Percentiles rank a stretch among this genome's conserved stretches.
phyloP scores from a whole-genome alignment of 2,113 vertebrate species.

The Ranitomeya variabilis region DNA sequence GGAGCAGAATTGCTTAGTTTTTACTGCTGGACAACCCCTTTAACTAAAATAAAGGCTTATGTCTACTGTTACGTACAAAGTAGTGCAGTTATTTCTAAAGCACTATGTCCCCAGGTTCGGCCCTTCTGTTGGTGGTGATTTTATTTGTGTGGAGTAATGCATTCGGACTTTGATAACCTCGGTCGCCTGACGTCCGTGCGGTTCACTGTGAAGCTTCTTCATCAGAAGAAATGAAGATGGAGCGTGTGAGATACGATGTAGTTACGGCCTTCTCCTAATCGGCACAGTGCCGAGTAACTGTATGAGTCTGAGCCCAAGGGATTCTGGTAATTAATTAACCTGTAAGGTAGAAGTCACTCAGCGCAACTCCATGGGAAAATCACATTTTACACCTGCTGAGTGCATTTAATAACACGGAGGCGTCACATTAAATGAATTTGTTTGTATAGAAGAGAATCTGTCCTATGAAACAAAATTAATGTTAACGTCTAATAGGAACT shows the following conservation, averaged over 20 bases:
- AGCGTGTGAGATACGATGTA: background rate
- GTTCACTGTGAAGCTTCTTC: conserved; percentile 2
- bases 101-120: background rate
- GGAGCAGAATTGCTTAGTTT: no score
- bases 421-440: background rate
- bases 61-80: conserved; percentile 64
- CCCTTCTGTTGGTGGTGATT: conserved; percentile 68
- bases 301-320: background rate
- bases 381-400: background rate
- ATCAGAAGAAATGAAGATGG: background rate
- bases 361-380: background rate
- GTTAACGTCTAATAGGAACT: background rate
- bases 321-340: background rate
- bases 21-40: background rate
- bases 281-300: background rate
- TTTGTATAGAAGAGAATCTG: background rate
- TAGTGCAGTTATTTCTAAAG: conserved; percentile 67
- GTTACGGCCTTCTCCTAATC: background rate
- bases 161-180: conserved; percentile 67
- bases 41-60: conserved; percentile 61
- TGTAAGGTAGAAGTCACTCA: conserved; percentile 2
- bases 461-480: background rate
- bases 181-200: conserved; percentile 41
- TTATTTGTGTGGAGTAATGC: conserved; percentile 70
- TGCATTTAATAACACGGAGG: background rate